Base-by-base conservation (phyloP, 2,888 invertebrate genomes). In the Lasioglossum zephyrum region DNA sequence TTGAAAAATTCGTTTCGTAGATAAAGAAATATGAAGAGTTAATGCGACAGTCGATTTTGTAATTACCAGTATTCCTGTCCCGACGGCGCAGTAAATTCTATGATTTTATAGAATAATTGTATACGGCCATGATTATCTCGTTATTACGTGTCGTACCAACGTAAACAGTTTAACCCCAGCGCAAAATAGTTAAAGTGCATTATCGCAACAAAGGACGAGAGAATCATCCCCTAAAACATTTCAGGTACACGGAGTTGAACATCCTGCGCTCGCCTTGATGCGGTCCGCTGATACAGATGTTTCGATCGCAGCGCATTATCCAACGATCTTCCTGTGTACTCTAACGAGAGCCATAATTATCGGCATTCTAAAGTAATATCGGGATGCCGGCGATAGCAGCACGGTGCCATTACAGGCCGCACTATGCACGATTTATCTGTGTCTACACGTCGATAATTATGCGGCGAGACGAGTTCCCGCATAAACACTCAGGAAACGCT, bases 361-460 rank as follows among this genome's bases (percentile, higher is more conserved):
- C 57, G 57, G 16, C 41, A 60, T 39, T 41, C 26, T 60, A 41
- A 60, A 39, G 26, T 47, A 63, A 60, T 44, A 39, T 22, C 26
- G 26, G 44, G 41, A 9, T 5, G 63, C 11, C 26, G 44, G 31
- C 5, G 18, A 47, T 22, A 66, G 76, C 66, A 31, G 16, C 36
- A 47, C 31, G 76, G 47, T 36, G 47, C 47, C 76, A 66, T 76
- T 31, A 41, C 60, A n/a, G 41, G 49, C 22, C 8, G 47, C 60
- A 22, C 26, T 36, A 39, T 18, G 63, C 76, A 11, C 73, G 31
- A 63, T 72, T 57, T 73, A 31, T 66, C 76, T 18, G 63, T 53
- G 49, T 53, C 49, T 53, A 44, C 78, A 44, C 31, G 70, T 49
- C 57, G 73, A 66, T 80, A 81, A 83, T 83, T 75, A 63, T 75